Percentiles rank a stretch among this genome's conserved stretches.
These are phyloP conservation scores for Athene cunicularia DNA, from an alignment of 2,113 vertebrate genomes.

Conservation along the genomic window DNA sequence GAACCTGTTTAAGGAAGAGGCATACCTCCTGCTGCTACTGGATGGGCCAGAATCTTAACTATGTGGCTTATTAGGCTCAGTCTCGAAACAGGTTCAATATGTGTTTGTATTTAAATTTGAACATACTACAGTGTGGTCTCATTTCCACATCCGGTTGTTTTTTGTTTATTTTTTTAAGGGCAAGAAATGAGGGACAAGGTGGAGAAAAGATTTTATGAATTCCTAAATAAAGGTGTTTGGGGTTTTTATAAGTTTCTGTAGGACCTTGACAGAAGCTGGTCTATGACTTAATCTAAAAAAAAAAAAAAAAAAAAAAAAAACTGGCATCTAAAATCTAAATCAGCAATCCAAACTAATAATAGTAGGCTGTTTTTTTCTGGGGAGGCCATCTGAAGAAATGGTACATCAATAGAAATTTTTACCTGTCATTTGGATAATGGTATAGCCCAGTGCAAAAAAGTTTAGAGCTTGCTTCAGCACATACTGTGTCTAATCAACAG, in stretches of 20 bases:
- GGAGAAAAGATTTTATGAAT: not conserved
- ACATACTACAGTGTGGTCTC: not conserved
- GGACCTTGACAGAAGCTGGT: not conserved
- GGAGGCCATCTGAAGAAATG: not conserved
- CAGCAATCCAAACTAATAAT: not conserved
- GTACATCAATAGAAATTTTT: not conserved
- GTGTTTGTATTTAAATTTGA: not conserved
- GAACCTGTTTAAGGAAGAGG: not conserved
- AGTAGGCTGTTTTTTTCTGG: not conserved
- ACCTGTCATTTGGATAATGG: not conserved
- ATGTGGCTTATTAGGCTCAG: not conserved
- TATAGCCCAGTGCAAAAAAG: not conserved
- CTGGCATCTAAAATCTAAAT: not conserved
- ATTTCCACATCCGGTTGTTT: rapidly evolving
- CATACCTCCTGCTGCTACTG: not conserved
- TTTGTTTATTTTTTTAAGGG: not conserved
- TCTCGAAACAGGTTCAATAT: not conserved
- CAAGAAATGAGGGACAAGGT: not conserved
- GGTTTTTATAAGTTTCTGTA: not conserved
- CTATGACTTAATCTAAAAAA: not conserved
- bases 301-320: not conserved
- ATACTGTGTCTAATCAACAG: not conserved
- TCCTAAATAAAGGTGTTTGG: not conserved
- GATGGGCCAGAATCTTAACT: not conserved
- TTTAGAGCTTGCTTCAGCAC: not conserved